phyloP scores from a whole-genome alignment of 2,888 invertebrate species.

The Apamea sordens region DNA sequence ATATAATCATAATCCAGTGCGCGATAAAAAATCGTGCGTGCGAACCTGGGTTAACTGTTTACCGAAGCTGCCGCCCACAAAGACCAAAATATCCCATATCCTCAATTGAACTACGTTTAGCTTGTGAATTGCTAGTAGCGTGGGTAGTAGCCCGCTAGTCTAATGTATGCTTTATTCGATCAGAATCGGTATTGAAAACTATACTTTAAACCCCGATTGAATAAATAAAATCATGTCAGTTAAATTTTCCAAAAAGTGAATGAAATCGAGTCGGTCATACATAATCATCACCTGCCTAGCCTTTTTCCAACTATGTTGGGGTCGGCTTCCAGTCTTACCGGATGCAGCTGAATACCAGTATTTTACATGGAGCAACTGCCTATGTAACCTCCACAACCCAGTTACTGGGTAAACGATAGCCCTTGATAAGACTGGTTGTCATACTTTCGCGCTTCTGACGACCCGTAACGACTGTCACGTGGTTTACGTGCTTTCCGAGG shows the following conservation, averaged over 20 bases:
- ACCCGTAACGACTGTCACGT: too few species aligned
- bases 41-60: constrained; percentile 22
- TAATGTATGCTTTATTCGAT: background rate
- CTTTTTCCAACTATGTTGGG: too few species aligned
- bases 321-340: too few species aligned
- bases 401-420: too few species aligned
- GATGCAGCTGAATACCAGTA: too few species aligned
- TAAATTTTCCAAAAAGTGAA: background rate
- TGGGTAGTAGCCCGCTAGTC: constrained; percentile 21
- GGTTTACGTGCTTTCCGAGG: too few species aligned
- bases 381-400: too few species aligned
- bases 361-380: too few species aligned
- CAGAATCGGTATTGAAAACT: background rate
- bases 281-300: too few species aligned
- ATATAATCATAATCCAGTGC: background rate
- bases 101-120: constrained; percentile 53
- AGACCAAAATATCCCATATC: constrained; percentile 51
- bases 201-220: background rate
- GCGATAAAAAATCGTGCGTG: background rate
- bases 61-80: constrained; percentile 39
- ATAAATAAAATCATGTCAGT: background rate
- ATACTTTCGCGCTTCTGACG: too few species aligned
- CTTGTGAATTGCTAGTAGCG: constrained; percentile 35
- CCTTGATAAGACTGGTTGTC: too few species aligned
- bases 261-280: too few species aligned